Percentiles rank a stretch among this genome's conserved stretches.
These are phyloP conservation scores for Myotis findleyi DNA, from an alignment of 2,797 vertebrate genomes.

Conservation along the genomic window DNA sequence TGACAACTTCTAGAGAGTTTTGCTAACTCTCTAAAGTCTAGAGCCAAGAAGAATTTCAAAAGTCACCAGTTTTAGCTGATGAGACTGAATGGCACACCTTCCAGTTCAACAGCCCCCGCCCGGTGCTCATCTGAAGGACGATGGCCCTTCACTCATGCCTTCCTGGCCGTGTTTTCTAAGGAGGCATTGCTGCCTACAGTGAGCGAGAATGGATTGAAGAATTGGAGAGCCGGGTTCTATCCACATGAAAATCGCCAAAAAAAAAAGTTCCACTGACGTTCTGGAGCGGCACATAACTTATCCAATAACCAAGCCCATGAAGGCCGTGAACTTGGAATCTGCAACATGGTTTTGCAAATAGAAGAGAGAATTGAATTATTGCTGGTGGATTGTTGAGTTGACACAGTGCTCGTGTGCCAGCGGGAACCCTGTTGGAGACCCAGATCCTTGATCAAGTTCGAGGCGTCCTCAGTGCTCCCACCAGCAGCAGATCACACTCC, in stretches of 20 bases:
- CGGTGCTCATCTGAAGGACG: neutral
- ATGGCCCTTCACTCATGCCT: neutral
- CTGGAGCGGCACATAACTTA: neutral
- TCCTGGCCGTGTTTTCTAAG: neutral
- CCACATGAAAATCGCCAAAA: neutral
- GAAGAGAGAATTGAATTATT: neutral
- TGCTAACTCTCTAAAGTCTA: neutral
- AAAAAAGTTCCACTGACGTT: neutral
- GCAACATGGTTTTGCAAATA: neutral
- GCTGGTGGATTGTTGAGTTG: neutral
- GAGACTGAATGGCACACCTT: neutral
- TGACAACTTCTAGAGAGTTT: neutral
- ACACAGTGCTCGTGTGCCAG: rapidly evolving
- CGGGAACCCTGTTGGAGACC: neutral
- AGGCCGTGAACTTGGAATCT: neutral
- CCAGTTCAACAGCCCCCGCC: neutral
- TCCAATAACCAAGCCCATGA: neutral
- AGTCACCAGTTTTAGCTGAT: neutral
- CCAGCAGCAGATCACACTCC: rapidly evolving
- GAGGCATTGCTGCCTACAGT: too few relatives aligned
- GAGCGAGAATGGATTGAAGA: too few relatives aligned
- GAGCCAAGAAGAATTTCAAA: neutral
- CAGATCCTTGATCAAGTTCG: rapidly evolving
- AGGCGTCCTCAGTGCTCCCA: rapidly evolving
- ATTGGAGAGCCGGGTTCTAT: neutral